Conservation (phyloP, 1,140 invertebrate genomes). For the Bombus pascuorum region DNA sequence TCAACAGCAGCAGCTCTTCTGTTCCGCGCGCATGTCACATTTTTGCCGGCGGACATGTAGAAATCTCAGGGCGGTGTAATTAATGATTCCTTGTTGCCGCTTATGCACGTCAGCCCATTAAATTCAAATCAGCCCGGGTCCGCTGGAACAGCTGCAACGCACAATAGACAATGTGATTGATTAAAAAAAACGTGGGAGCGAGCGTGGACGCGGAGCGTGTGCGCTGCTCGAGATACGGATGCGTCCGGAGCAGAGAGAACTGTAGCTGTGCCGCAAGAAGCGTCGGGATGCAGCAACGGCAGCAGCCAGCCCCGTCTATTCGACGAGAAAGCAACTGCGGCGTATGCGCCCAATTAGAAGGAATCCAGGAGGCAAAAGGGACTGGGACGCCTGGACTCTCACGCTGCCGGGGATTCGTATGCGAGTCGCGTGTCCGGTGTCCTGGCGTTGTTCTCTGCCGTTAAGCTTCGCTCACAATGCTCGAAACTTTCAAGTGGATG, state of each 20-base stretch:
- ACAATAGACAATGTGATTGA: slow-evolving; percentile 52
- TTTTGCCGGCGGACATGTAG: neutral
- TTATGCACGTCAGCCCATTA: slow-evolving; percentile 29
- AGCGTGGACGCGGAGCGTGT: slow-evolving; percentile 31
- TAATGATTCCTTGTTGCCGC: slow-evolving; percentile 30
- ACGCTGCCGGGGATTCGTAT: slow-evolving; percentile 64
- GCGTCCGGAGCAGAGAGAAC: slow-evolving; percentile 5
- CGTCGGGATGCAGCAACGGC: slow-evolving; percentile 30
- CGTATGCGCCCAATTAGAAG: slow-evolving; percentile 65
- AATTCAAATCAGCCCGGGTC: slow-evolving; percentile 43
- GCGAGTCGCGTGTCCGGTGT: slow-evolving; percentile 72
- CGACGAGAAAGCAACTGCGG: slow-evolving; percentile 32
- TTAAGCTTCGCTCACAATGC: slow-evolving; percentile 40
- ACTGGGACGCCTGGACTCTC: slow-evolving; percentile 56
- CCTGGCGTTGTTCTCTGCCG: slow-evolving; percentile 30
- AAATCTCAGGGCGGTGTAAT: slow-evolving; percentile 28
- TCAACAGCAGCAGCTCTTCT: no score
- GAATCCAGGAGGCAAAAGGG: slow-evolving; percentile 59
- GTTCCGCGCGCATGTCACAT: neutral
- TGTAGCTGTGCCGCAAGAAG: slow-evolving; percentile 36
- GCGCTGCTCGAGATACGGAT: slow-evolving; percentile 26
- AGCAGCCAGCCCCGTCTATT: slow-evolving; percentile 28
- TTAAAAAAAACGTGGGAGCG: slow-evolving; percentile 46
- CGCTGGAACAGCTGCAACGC: slow-evolving; percentile 38
- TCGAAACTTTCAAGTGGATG: neutral